Percentiles rank a stretch among this genome's conserved stretches.
Evolutionary conservation across 2,113 vertebrate genomes (phyloP).

Genomic region (Varanus salvator): DNA sequence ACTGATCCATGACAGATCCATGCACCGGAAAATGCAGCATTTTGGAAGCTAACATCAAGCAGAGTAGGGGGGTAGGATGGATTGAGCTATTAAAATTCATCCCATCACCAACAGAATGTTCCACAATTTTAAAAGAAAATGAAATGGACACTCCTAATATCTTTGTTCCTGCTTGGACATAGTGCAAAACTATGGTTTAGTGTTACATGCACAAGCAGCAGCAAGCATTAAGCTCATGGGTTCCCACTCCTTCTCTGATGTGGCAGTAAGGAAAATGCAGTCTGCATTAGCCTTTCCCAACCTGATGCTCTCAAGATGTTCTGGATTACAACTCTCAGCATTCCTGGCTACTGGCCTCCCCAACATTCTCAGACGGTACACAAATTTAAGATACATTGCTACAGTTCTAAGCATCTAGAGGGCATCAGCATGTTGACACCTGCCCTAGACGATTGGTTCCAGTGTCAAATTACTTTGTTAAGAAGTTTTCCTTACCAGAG

Average conservation of each 20-base stretch:
- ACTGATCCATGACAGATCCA: conserved; percentile 49
- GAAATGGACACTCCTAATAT: not conserved
- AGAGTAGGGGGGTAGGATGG: conserved; percentile 4
- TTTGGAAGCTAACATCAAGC: conserved; percentile 59
- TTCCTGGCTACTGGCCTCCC: no score
- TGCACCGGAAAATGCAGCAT: conserved; percentile 51
- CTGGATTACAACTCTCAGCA: no score
- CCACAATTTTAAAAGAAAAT: not conserved
- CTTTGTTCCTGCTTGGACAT: not conserved
- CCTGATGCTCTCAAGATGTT: no score
- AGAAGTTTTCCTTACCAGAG: not conserved
- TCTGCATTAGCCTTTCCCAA: no score
- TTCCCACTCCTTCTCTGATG: not conserved
- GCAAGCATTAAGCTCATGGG: not conserved
- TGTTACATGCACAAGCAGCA: not conserved
- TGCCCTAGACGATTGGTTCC: no score
- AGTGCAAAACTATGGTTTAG: not conserved
- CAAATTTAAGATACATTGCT: no score
- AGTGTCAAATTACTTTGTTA: not conserved
- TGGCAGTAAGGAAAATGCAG: not conserved
- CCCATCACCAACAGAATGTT: not conserved
- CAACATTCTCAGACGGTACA: no score
- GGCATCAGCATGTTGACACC: no score
- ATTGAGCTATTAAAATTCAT: not conserved
- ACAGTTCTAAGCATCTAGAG: no score